These are phyloP conservation scores for Rhagonycha fulva DNA, from an alignment of 2,888 invertebrate genomes.

Conservation along the genomic window DNA sequence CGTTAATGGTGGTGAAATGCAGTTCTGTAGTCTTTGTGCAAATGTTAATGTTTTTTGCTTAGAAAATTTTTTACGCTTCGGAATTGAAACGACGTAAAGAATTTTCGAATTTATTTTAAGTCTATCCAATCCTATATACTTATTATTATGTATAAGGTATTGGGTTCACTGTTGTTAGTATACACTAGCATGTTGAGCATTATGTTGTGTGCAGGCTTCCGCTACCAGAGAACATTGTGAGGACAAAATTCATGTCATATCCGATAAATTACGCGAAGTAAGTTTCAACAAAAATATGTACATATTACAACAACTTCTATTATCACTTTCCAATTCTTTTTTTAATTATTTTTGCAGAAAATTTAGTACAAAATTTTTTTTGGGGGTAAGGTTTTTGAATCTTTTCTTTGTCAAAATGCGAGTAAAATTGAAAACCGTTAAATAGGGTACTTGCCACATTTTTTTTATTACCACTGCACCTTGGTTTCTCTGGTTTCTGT, in stretches of 20 bases:
- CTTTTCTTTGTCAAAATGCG: not conserved
- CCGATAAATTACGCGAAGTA: slow-evolving; percentile 75
- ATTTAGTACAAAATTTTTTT: not conserved
- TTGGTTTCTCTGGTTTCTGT: too few relatives aligned
- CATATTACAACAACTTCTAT: not conserved
- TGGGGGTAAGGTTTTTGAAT: not conserved
- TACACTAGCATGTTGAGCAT: slow-evolving; percentile 24
- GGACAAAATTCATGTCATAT: slow-evolving; percentile 74
- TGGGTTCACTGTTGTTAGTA: slow-evolving; percentile 24
- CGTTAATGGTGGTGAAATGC: slow-evolving; percentile 13
- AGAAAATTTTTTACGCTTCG: not conserved
- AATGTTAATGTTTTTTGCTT: not conserved
- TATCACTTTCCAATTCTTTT: not conserved
- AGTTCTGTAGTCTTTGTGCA: slow-evolving; percentile 13
- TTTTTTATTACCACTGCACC: too few relatives aligned
- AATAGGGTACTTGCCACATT: too few relatives aligned
- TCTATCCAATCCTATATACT: slow-evolving; percentile 22
- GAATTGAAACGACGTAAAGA: not conserved
- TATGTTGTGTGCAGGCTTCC: slow-evolving; percentile 63
- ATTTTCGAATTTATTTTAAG: slow-evolving; percentile 4
- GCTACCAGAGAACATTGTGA: slow-evolving; percentile 73
- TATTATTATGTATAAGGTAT: slow-evolving; percentile 11
- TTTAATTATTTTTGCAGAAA: not conserved
- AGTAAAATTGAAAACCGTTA: too few relatives aligned
- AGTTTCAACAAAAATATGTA: slow-evolving; percentile 54